These are phyloP conservation scores for Graptemys geographica DNA, from an alignment of 2,797 vertebrate genomes.

Conservation along the genomic window DNA sequence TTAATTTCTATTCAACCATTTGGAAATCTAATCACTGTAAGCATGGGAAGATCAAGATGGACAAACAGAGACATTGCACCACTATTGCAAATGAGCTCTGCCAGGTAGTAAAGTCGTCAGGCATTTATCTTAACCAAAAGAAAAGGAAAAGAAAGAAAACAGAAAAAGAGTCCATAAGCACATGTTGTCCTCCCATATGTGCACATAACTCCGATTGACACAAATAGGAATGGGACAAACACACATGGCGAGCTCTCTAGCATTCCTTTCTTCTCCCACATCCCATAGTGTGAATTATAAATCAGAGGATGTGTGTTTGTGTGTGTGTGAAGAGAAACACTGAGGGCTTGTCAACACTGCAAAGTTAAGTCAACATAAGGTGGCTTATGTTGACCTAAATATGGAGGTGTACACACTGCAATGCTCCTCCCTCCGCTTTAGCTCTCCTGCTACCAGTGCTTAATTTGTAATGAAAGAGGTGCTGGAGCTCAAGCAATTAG, in stretches of 20 bases:
- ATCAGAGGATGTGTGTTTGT: background rate
- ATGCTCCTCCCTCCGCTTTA: too few relatives aligned
- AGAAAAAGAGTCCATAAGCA: background rate
- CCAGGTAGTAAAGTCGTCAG: background rate
- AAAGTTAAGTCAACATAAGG: too few relatives aligned
- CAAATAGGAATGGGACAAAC: too few relatives aligned
- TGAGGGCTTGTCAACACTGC: background rate
- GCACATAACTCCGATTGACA: background rate
- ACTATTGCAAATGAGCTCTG: background rate
- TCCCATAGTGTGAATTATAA: background rate
- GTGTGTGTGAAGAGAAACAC: background rate
- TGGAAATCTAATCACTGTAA: background rate
- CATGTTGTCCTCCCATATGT: background rate
- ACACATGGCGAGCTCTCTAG: background rate
- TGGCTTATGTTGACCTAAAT: too few relatives aligned
- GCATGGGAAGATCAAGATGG: background rate
- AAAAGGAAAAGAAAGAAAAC: conserved; percentile 21
- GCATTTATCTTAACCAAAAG: background rate
- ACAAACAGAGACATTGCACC: background rate
- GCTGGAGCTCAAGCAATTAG: too few relatives aligned
- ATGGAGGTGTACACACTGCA: too few relatives aligned
- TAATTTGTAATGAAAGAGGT: too few relatives aligned
- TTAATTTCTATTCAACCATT: background rate
- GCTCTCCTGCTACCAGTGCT: too few relatives aligned
- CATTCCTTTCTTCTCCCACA: background rate